Percentiles rank a stretch among this genome's conserved stretches.
phyloP scores from a whole-genome alignment of 2,888 invertebrate genomes.

The Allygus modestus region DNA sequence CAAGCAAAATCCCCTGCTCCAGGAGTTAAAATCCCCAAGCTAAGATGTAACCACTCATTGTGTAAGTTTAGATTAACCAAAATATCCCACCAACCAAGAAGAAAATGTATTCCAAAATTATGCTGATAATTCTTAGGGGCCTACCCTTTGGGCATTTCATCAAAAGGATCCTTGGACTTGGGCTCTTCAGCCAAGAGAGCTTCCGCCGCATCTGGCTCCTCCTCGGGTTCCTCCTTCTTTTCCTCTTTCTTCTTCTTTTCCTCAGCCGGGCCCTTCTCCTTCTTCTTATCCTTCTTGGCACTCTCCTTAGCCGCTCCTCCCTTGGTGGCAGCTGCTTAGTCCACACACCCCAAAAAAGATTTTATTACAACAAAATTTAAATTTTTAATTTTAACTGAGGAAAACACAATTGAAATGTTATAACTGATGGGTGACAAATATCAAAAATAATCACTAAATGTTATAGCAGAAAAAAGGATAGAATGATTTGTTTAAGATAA shows the following conservation, averaged over 20 bases:
- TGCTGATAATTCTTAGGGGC: background rate
- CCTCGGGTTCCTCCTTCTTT: slow-evolving; percentile 76
- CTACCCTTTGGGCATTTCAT: slow-evolving; percentile 91
- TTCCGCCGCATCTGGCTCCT: slow-evolving; percentile 83
- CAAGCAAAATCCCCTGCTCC: too few species aligned
- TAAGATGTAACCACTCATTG: too few species aligned
- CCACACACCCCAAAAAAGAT: slow-evolving; percentile 27
- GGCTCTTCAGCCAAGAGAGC: slow-evolving; percentile 85
- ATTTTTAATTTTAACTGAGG: background rate
- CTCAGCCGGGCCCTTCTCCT: slow-evolving; percentile 71
- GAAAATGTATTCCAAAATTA: background rate
- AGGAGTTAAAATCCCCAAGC: too few species aligned
- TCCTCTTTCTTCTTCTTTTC: slow-evolving; percentile 76
- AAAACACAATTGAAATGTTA: too few species aligned
- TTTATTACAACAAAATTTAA: background rate
- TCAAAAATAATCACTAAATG: too few species aligned
- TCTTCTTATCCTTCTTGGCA: slow-evolving; percentile 67
- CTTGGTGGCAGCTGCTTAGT: slow-evolving; percentile 50
- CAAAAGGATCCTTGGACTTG: slow-evolving; percentile 95
- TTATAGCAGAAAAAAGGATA: too few species aligned
- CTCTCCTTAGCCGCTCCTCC: slow-evolving; percentile 62
- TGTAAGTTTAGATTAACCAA: too few species aligned
- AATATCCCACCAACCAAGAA: background rate
- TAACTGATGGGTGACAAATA: too few species aligned
- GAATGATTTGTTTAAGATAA: too few species aligned